phyloP scores from a whole-genome alignment of 2,797 vertebrate genomes.

The Champsocephalus gunnari region DNA sequence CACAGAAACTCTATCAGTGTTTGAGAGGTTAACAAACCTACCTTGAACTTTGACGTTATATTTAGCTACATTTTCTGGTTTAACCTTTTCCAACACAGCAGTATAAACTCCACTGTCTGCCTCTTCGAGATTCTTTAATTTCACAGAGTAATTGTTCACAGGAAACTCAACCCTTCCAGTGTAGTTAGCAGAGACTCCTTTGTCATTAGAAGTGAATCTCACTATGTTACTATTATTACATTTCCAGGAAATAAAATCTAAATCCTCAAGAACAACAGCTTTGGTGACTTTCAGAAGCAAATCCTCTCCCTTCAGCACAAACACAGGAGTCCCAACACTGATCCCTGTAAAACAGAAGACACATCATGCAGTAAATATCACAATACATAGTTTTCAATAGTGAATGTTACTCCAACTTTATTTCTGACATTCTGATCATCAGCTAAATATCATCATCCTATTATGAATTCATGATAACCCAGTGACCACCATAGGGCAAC shows the following conservation, averaged over 20 bases:
- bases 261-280: fast-evolving
- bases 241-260: fast-evolving
- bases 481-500: too few species aligned
- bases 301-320: too few species aligned
- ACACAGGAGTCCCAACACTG: too few species aligned
- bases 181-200: too few species aligned
- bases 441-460: too few species aligned
- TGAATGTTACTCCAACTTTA: too few species aligned
- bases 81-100: fast-evolving
- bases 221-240: too few species aligned
- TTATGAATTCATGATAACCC: too few species aligned
- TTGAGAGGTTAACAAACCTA: constrained; percentile 27
- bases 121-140: constrained; percentile 39
- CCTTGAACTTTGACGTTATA: constrained; percentile 51
- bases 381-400: too few species aligned
- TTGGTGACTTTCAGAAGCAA: neutral
- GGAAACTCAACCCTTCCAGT: fast-evolving
- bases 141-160: constrained; percentile 13
- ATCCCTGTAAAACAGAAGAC: neutral
- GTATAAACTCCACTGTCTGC: constrained; percentile 43
- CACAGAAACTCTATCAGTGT: neutral
- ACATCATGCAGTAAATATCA: neutral
- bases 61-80: fast-evolving
- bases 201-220: too few species aligned
- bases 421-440: too few species aligned